Evolutionary conservation across 2,888 invertebrate species (phyloP).

Genomic region (Prionchulus punctatus): DNA sequence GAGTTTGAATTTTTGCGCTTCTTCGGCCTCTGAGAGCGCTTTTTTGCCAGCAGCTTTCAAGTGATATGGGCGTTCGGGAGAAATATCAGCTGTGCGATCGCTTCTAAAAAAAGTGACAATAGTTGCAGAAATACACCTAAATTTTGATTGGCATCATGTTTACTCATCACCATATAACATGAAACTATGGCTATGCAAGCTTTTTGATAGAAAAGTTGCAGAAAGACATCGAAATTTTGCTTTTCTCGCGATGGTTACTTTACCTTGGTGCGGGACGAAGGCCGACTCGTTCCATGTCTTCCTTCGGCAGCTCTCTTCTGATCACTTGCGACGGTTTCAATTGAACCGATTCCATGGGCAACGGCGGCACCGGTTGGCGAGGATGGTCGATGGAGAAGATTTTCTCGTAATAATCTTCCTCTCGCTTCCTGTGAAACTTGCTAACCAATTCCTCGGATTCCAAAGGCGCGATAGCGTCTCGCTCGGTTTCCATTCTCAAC

Average conservation of each 20-base stretch:
- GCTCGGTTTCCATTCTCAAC: slow-evolving; percentile 23
- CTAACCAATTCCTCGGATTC: slow-evolving; percentile 28
- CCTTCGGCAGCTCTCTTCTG: slow-evolving; percentile 5
- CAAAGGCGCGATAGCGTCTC: slow-evolving; percentile 24
- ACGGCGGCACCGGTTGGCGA: background rate
- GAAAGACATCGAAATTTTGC: background rate
- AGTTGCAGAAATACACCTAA: too few relatives aligned
- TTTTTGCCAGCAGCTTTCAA: background rate
- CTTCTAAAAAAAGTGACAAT: background rate
- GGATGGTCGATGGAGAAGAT: slow-evolving; percentile 2
- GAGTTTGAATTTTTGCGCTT: slow-evolving; percentile 15
- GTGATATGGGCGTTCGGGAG: slow-evolving; percentile 1
- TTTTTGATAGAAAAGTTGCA: background rate
- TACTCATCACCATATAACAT: too few relatives aligned
- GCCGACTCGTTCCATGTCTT: slow-evolving; percentile 9
- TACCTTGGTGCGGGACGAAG: slow-evolving; percentile 3
- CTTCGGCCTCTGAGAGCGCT: background rate
- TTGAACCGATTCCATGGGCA: slow-evolving; percentile 21
- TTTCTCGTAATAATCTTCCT: slow-evolving; percentile 2
- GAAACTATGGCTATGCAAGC: too few relatives aligned
- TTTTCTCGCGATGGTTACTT: background rate
- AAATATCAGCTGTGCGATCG: background rate
- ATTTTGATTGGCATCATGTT: too few relatives aligned
- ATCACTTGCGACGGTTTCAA: slow-evolving; percentile 13
- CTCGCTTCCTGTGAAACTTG: slow-evolving; percentile 26